A percentile compares a stretch with the other conserved stretches of the same genome.
phyloP scores from a whole-genome alignment of 2,113 vertebrate species.

The Pyxicephalus adspersus region DNA sequence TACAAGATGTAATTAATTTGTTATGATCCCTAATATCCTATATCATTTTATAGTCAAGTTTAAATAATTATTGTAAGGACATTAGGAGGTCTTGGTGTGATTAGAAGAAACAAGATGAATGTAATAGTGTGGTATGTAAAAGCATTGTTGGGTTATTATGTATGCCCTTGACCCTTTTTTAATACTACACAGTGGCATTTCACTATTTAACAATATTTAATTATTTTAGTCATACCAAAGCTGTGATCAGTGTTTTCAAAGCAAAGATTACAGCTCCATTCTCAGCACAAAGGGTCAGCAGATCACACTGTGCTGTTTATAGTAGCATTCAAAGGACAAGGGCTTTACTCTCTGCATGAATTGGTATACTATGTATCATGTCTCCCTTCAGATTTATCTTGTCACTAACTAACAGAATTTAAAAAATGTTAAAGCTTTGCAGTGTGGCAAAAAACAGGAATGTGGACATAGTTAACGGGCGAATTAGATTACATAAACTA shows the following conservation, averaged over 20 bases:
- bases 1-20: slow-evolving; percentile 14
- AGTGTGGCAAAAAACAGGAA: neutral
- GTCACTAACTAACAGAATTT: slow-evolving; percentile 43
- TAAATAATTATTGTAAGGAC: slow-evolving; percentile 20
- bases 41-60: slow-evolving; percentile 19
- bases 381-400: slow-evolving; percentile 50
- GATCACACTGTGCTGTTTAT: slow-evolving; percentile 36
- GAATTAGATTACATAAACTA: neutral
- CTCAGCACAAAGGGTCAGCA: slow-evolving; percentile 35
- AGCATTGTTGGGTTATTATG: slow-evolving; percentile 2
- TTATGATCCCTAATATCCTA: slow-evolving; percentile 23
- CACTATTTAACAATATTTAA: slow-evolving; percentile 34
- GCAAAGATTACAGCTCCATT: slow-evolving; percentile 21
- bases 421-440: slow-evolving; percentile 8
- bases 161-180: slow-evolving; percentile 25
- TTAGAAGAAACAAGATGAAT: slow-evolving; percentile 23
- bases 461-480: slow-evolving; percentile 7
- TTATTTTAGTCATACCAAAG: slow-evolving; percentile 27
- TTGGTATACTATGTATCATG: slow-evolving; percentile 37
- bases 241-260: slow-evolving; percentile 26
- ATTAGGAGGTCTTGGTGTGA: slow-evolving; percentile 38
- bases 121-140: neutral
- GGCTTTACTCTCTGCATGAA: slow-evolving; percentile 49
- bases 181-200: slow-evolving; percentile 26
- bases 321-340: slow-evolving; percentile 49